Evolutionary conservation across 1,140 invertebrate species (phyloP), one percentile per base, ranked within the genome.

Genomic region (Eriosoma lanigerum): DNA sequence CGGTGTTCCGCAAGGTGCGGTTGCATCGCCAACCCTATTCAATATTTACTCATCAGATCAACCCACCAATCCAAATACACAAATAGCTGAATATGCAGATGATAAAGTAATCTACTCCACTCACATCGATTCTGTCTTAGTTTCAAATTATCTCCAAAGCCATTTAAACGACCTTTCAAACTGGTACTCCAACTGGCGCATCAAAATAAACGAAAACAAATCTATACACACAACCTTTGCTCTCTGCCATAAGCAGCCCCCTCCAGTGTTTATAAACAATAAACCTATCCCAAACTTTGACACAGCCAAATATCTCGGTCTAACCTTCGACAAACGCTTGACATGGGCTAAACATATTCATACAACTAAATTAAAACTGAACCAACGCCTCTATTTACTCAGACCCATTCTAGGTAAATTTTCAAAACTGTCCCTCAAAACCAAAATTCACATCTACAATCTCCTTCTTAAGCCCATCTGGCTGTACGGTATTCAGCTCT

Each of bases 121-220:
- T 13, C 66, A 70, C 44, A 46, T n/a, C 38, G 21, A 70, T 26
- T 1, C 66, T 24, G 44, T 8, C 13, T 6, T 70, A 3, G 38
- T 46, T 46, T 70, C 66, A 48, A 24, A 19, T 24, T 4, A 8
- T 17, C 44, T 70, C 10, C 66, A 70, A 70, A 48, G 21, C 1
- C 66, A 52, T 3, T 46, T 70, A 3, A 48, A 70, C 24, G 38
- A 48, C 21, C 38, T 70, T 24, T 46, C 66, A 26, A n/a, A n/a
- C n/a, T n/a, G n/a, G n/a, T n/a, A n/a, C n/a, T n/a, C n/a, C n/a
- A 19, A 70, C n/a, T 70, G 66, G 66, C 66, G 66, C 29, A 21
- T 70, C 17, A 70, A 70, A 70, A 44, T 46, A 15, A 70, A 70
- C 17, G 38, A 70, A 46, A 48, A 17, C 46, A 70, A 70, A 70